A percentile compares a stretch with the other conserved stretches of the same genome.
Evolutionary conservation across 1,140 invertebrate genomes (phyloP).

Genomic region (Bombus sibiricus): DNA sequence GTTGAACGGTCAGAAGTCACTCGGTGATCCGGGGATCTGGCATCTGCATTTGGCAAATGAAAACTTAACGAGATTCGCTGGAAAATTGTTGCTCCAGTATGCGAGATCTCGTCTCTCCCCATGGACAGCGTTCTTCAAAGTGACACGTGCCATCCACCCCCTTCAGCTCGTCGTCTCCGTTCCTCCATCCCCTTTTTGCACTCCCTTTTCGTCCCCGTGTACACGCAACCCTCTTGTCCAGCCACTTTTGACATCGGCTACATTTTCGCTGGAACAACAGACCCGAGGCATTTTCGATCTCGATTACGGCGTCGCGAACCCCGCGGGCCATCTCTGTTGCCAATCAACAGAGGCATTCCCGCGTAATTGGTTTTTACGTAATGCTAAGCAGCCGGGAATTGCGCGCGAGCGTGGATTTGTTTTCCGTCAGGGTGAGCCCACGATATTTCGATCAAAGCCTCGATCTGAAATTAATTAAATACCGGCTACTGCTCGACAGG

Average conservation of each 20-base stretch:
- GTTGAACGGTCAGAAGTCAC: constrained; percentile 36
- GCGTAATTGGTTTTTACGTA: constrained; percentile 79
- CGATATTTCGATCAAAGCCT: constrained; percentile 78
- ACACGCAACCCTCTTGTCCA: constrained; percentile 1
- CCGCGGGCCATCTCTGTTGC: constrained; percentile 67
- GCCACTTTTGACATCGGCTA: constrained; percentile 71
- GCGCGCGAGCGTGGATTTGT: constrained; percentile 68
- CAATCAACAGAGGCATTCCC: constrained; percentile 73
- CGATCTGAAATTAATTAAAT: constrained; percentile 76
- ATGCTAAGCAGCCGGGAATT: constrained; percentile 74
- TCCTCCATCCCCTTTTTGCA: background rate
- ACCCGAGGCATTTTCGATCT: constrained; percentile 65
- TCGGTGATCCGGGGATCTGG: background rate
- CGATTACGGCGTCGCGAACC: constrained; percentile 57
- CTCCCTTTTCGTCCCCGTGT: background rate
- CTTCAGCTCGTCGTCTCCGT: background rate
- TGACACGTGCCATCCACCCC: constrained; percentile 72
- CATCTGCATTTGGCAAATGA: constrained; percentile 69
- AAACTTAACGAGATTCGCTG: constrained; percentile 71
- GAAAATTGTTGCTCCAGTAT: constrained; percentile 61
- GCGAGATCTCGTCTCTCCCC: constrained; percentile 47
- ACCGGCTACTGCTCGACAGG: constrained; percentile 51
- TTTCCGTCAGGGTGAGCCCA: constrained; percentile 76
- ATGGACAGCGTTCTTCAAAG: constrained; percentile 72
- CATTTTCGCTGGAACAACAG: constrained; percentile 74